Evolutionary conservation across 2,888 invertebrate species (phyloP).

Genomic region (Melinaea marsaeus): DNA sequence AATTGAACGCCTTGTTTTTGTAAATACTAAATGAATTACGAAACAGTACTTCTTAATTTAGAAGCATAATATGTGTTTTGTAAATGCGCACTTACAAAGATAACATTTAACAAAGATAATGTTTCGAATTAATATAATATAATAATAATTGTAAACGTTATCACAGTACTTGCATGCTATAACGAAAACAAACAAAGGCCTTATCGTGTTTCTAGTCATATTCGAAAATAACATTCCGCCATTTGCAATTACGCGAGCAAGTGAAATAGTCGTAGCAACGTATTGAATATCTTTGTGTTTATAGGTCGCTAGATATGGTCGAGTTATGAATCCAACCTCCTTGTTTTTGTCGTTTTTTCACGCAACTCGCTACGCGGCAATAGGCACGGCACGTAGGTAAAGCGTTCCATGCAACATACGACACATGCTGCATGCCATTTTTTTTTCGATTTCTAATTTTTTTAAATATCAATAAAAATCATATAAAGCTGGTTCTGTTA

Average conservation of each 20-base stretch:
- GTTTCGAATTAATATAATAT: constrained; percentile 9
- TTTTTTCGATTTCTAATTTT: neutral
- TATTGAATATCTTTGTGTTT: constrained; percentile 52
- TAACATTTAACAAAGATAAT: constrained; percentile 14
- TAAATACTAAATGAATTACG: constrained; percentile 28
- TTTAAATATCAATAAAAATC: neutral
- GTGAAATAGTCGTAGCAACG: constrained; percentile 33
- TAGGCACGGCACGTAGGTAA: constrained; percentile 50
- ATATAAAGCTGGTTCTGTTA: too few species aligned
- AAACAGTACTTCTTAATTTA: constrained; percentile 24
- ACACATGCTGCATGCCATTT: neutral
- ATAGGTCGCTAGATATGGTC: constrained; percentile 42
- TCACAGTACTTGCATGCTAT: constrained; percentile 17
- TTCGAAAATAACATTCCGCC: constrained; percentile 40
- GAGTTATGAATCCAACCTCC: constrained; percentile 58
- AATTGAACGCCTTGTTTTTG: constrained; percentile 33
- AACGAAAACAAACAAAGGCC: constrained; percentile 33
- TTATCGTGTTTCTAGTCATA: constrained; percentile 34
- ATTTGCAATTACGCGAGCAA: constrained; percentile 38
- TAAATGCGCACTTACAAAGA: constrained; percentile 31
- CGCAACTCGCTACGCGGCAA: constrained; percentile 49
- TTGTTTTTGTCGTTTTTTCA: constrained; percentile 65
- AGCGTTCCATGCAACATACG: constrained; percentile 40
- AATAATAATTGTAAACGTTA: constrained; percentile 14
- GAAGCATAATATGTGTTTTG: constrained; percentile 25